Evolutionary conservation across 2,113 vertebrate species (phyloP), one percentile per base, ranked within the genome.

Genomic region (Strix uralensis): DNA sequence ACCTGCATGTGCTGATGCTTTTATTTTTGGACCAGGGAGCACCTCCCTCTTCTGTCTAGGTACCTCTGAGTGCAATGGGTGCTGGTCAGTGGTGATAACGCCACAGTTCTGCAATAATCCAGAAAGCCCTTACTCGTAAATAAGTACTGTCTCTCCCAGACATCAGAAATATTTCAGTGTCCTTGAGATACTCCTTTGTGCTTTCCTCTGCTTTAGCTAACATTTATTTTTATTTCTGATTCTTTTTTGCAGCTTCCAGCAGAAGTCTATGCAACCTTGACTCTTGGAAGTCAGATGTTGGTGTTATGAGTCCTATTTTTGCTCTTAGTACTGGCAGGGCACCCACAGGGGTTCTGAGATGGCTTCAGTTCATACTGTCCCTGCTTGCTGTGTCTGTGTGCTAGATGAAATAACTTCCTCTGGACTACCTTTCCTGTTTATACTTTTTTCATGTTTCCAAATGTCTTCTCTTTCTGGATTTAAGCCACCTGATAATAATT

Each of bases 281-380:
- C 81, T 81, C 81, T 82, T 70, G 22, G n/a, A 94, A 94, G 71
- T 86, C 93, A 95, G 67, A 62, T 81, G 71, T 69, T 93, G 87
- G 74, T 94, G 36, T 77, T 90, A 10, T 27, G 58, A 88, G 61
- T 96, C 88, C 71, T 94, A 86, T 83, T 93, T 96, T 93, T 86
- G 63, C 47, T 95, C 55, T 88, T 84, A 88, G 59, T 21, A 65
- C 75, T 93, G 59, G 51, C 85, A 96, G 92, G 85, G 71, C 71
- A 86, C 75, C 77, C 91, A 70, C 86, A 71, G 73, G 77, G 63
- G 0, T 18, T 81, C 59, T 85, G 82, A 94, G 78, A 78, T 78
- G 75, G 55, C 61, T 92, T 32, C 38, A 62, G 46, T 74, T 97
- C 75, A 25, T 66, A 17, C 13, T 92, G 79, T 77, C 63, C 46